Evolutionary conservation across 2,113 vertebrate species (phyloP).

Genomic region (Mandrillus leucophaeus): DNA sequence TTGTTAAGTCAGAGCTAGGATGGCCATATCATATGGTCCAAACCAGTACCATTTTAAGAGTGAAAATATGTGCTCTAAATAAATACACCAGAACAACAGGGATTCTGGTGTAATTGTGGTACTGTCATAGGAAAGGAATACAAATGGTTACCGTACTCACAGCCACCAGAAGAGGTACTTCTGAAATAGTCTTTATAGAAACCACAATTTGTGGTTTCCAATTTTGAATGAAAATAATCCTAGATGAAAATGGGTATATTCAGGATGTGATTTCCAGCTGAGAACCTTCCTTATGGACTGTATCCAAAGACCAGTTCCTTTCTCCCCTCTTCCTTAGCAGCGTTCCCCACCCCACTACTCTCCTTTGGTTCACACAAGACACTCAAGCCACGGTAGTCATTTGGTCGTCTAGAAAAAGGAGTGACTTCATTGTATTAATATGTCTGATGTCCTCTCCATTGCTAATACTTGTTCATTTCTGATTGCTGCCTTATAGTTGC

Average conservation of each 20-base stretch:
- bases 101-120: not conserved
- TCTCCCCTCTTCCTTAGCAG: not conserved
- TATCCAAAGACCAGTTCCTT: not conserved
- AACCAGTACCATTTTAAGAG: not conserved
- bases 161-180: not conserved
- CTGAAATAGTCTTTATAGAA: not conserved
- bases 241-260: not conserved
- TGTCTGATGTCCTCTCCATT: not conserved
- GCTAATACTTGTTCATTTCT: not conserved
- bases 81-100: not conserved
- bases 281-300: not conserved
- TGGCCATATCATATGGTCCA: not conserved
- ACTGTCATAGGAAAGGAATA: not conserved
- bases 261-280: not conserved
- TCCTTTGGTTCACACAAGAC: not conserved
- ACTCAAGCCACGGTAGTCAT: not conserved
- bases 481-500: constrained; percentile 83
- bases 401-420: not conserved
- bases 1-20: not conserved
- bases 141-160: not conserved
- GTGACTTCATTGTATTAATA: not conserved
- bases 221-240: not conserved
- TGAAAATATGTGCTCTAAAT: not conserved
- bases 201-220: not conserved
- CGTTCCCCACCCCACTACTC: not conserved